These are phyloP conservation scores for Drosophila paramelanica DNA, from an alignment of 2,888 invertebrate species.

Conservation along the genomic window DNA sequence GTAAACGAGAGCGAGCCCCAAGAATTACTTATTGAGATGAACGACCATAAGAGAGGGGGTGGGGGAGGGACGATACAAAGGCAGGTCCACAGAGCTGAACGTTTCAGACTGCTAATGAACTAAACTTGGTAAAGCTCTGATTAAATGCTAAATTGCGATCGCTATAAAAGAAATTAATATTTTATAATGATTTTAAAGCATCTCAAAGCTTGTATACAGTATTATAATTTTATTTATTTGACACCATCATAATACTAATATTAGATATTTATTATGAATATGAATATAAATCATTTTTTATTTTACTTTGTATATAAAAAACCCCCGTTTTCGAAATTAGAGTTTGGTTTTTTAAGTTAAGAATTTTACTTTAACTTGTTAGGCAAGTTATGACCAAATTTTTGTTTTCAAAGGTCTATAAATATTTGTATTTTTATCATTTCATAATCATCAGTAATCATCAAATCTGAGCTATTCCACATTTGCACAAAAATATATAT, in stretches of 20 bases:
- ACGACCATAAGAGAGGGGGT: not conserved
- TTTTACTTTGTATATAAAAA: too few species aligned
- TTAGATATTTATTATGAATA: too few species aligned
- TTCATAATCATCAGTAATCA: too few species aligned
- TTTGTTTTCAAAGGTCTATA: too few species aligned
- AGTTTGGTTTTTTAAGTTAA: too few species aligned
- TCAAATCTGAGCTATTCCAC: not conserved
- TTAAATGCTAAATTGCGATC: not conserved
- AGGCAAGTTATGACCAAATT: too few species aligned
- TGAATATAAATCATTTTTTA: too few species aligned
- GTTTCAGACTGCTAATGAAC: constrained; percentile 45
- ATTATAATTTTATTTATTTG: too few species aligned
- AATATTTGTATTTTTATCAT: too few species aligned
- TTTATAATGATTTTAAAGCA: not conserved
- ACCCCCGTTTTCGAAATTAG: too few species aligned
- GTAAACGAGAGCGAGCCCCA: constrained; percentile 43
- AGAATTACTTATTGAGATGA: constrained; percentile 25
- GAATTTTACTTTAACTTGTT: too few species aligned
- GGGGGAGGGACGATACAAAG: not conserved
- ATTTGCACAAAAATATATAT: not conserved
- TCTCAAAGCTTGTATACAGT: not conserved
- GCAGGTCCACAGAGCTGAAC: constrained; percentile 3
- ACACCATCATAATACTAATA: too few species aligned
- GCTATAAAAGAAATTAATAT: not conserved
- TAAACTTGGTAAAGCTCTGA: not conserved